Conservation (phyloP, 2,888 invertebrate genomes). For the Erynnis tages region DNA sequence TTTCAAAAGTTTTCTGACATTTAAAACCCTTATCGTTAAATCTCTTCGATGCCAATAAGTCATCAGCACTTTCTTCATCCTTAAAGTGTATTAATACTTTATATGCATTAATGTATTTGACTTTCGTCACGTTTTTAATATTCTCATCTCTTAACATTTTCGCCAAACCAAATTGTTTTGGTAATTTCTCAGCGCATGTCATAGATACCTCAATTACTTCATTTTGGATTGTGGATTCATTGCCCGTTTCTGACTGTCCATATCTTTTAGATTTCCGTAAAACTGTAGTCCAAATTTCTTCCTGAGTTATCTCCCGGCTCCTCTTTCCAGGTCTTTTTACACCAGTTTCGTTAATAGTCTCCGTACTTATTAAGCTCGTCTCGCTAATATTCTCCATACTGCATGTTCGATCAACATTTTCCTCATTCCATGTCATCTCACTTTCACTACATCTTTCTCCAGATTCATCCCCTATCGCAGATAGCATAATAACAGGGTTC, state of each 20-base stretch:
- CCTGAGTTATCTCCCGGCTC: neutral
- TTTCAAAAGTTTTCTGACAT: conserved; percentile 10
- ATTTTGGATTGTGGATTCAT: neutral
- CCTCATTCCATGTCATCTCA: conserved; percentile 7
- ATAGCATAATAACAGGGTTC: neutral
- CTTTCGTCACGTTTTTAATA: conserved; percentile 8
- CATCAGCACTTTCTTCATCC: conserved; percentile 4
- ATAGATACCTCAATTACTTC: conserved; percentile 6
- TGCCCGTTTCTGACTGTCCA: neutral
- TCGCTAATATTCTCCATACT: neutral
- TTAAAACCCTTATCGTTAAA: conserved; percentile 11
- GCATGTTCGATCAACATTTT: too few species aligned
- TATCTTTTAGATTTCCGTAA: neutral
- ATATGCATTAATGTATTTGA: conserved; percentile 22
- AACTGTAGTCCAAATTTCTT: conserved; percentile 9
- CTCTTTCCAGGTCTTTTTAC: conserved; percentile 4
- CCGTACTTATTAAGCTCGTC: neutral
- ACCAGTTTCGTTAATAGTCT: neutral
- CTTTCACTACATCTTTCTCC: neutral
- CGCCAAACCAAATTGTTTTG: conserved; percentile 21
- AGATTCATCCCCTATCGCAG: neutral
- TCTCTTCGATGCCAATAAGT: neutral
- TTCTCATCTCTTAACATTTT: conserved; percentile 18
- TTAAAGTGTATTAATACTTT: conserved; percentile 13
- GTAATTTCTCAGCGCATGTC: conserved; percentile 12